Conservation (phyloP, 2,888 invertebrate species). For the Chirona hameri region DNA sequence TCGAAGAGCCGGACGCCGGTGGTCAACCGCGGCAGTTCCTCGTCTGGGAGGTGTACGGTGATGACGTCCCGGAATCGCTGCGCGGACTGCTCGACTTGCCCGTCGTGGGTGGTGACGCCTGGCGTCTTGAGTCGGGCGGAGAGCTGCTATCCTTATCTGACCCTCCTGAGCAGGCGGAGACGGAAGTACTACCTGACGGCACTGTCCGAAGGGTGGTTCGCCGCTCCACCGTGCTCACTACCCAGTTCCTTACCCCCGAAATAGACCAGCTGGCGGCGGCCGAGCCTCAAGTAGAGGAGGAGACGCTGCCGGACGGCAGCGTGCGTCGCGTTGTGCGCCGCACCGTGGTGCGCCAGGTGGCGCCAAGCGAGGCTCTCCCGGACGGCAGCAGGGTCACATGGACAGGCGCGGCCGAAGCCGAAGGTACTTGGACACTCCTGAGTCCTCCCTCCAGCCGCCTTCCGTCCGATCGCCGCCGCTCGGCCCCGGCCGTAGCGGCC, state of each 20-base stretch:
- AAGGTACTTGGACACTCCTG: not conserved
- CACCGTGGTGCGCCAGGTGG: not conserved
- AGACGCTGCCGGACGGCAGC: not conserved
- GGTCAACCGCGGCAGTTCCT: not conserved
- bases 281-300: not conserved
- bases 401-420: not conserved
- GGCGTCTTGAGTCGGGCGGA: not conserved
- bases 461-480: no score
- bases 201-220: not conserved
- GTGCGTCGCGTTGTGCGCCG: not conserved
- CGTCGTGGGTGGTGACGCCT: not conserved
- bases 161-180: slow-evolving; percentile 5
- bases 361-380: not conserved
- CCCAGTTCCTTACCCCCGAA: slow-evolving; percentile 3
- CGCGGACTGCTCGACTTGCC: not conserved
- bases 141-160: not conserved
- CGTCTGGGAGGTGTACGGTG: slow-evolving; percentile 1
- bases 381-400: not conserved
- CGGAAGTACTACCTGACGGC: not conserved
- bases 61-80: not conserved
- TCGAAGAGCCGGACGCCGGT: not conserved
- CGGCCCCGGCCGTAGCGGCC: no score
- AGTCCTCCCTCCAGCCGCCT: not conserved
- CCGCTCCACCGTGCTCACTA: slow-evolving; percentile 8
- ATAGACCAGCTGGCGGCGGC: not conserved